phyloP scores from a whole-genome alignment of 2,797 vertebrate genomes.

The Protonibea diacanthus region DNA sequence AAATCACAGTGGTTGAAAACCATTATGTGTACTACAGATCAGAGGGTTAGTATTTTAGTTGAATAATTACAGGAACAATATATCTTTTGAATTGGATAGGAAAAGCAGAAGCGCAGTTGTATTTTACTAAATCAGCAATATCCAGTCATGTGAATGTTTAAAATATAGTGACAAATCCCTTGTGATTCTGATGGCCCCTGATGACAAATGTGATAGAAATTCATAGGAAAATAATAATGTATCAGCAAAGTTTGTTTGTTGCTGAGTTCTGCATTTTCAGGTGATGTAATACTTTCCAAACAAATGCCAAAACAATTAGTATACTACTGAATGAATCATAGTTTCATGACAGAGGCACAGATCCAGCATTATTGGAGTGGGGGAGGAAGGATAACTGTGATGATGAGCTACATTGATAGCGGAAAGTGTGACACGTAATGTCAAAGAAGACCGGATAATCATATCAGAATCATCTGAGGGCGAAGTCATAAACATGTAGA shows the following conservation, averaged over 20 bases:
- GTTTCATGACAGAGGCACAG: slow-evolving; percentile 28
- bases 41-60: no score
- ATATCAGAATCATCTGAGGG: neutral
- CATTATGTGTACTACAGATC: neutral
- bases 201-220: slow-evolving; percentile 26
- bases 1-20: neutral
- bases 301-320: neutral
- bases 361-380: neutral
- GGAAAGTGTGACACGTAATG: neutral
- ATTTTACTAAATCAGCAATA: slow-evolving; percentile 19
- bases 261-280: slow-evolving; percentile 46
- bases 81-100: neutral
- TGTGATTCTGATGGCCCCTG: neutral
- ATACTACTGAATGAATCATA: slow-evolving; percentile 33
- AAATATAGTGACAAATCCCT: neutral
- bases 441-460: slow-evolving; percentile 5
- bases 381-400: neutral
- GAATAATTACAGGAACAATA: neutral
- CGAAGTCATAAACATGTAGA: neutral
- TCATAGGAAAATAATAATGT: neutral
- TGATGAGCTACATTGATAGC: neutral
- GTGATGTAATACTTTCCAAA: slow-evolving; percentile 27
- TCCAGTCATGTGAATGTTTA: neutral
- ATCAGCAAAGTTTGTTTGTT: neutral
- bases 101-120: slow-evolving; percentile 8